A percentile compares a stretch with the other conserved stretches of the same genome.
Evolutionary conservation across 2,797 vertebrate species (phyloP).

Genomic region (Poeciliopsis presidionis): DNA sequence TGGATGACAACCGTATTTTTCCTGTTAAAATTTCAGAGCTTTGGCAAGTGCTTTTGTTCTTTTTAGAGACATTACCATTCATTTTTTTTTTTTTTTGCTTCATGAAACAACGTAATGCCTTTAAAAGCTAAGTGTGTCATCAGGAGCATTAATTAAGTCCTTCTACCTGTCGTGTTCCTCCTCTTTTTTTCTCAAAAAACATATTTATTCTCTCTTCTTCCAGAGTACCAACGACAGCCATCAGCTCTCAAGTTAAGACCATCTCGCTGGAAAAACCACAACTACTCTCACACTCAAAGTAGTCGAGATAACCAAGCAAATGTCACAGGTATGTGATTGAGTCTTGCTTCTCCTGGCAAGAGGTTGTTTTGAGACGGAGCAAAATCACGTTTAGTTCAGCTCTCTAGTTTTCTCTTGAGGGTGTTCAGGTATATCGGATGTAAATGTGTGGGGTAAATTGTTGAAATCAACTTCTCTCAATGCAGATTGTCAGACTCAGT

Average conservation of each 20-base stretch:
- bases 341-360: slow-evolving; percentile 43
- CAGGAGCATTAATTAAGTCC: slow-evolving; percentile 56
- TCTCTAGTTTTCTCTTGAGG: slow-evolving; percentile 7
- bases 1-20: slow-evolving; percentile 5
- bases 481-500: neutral
- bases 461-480: neutral
- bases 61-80: neutral
- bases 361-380: slow-evolving; percentile 31
- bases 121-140: slow-evolving; percentile 55
- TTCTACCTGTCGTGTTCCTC: slow-evolving; percentile 41
- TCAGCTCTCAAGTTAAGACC: slow-evolving; percentile 84
- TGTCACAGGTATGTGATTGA: slow-evolving; percentile 85
- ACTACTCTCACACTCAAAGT: slow-evolving; percentile 81
- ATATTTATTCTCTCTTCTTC: slow-evolving; percentile 27
- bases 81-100: neutral
- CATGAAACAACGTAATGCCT: slow-evolving; percentile 10
- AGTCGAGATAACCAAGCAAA: slow-evolving; percentile 87
- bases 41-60: neutral
- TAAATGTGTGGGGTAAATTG: neutral
- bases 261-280: slow-evolving; percentile 81
- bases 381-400: slow-evolving; percentile 16
- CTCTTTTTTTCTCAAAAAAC: slow-evolving; percentile 15
- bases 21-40: neutral
- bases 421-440: neutral
- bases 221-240: slow-evolving; percentile 84